phyloP scores from a whole-genome alignment of 2,113 vertebrate genomes.

The Stictonetta naevosa region DNA sequence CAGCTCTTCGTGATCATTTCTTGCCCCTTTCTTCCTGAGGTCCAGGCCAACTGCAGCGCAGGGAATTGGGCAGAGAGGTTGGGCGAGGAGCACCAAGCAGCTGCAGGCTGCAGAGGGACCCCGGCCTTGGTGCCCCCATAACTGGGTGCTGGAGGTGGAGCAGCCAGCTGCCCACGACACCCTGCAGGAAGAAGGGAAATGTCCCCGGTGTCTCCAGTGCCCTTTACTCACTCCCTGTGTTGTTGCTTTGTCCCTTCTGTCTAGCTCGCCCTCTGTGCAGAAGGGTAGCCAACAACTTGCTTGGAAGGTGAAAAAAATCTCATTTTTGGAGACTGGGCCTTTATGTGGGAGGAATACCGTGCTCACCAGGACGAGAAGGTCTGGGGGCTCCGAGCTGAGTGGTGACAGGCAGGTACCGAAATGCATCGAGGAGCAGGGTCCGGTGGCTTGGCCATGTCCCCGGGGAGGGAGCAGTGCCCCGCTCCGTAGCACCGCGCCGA shows the following conservation, averaged over 20 bases:
- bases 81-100: not conserved
- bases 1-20: not conserved
- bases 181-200: not conserved
- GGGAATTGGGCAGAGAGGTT: fast-evolving
- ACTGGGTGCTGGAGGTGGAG: not conserved
- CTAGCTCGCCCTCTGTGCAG: fast-evolving
- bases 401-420: not conserved
- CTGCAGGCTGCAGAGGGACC: not conserved
- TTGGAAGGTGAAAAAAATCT: not conserved
- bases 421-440: fast-evolving
- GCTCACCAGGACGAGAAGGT: not conserved
- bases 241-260: not conserved
- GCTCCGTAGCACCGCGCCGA: fast-evolving
- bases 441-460: not conserved
- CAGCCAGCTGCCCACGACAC: not conserved
- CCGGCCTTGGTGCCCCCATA: not conserved
- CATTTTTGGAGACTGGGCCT: not conserved
- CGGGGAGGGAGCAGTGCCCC: not conserved
- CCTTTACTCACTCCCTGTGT: not conserved
- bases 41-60: not conserved
- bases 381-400: not conserved
- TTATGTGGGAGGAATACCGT: fast-evolving
- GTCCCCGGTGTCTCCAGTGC: too few species aligned
- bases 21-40: not conserved
- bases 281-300: not conserved